Percentiles rank a stretch among this genome's conserved stretches.
phyloP scores from a whole-genome alignment of 2,797 vertebrate species.

The Etheostoma nigrum region DNA sequence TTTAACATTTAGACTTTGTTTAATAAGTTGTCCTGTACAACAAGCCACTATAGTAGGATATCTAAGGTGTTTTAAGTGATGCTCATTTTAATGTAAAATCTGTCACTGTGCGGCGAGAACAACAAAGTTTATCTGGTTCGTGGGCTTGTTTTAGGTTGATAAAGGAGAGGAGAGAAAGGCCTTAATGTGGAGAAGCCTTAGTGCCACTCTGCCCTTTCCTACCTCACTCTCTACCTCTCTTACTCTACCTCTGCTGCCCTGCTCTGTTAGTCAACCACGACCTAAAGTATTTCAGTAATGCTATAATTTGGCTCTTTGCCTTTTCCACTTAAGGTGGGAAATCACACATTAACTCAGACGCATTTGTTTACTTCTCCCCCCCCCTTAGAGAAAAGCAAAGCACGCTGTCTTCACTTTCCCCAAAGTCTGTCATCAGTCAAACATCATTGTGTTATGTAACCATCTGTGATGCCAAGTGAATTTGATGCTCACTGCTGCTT shows the following conservation, averaged over 20 bases:
- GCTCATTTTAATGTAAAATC: slow-evolving; percentile 24
- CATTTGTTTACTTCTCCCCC: not conserved
- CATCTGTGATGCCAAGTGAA: not conserved
- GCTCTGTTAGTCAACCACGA: not conserved
- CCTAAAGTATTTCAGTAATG: not conserved
- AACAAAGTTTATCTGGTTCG: not conserved
- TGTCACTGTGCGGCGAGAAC: slow-evolving; percentile 39
- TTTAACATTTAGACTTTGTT: slow-evolving; percentile 23
- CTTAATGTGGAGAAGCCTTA: slow-evolving; percentile 68
- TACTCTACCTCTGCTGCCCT: slow-evolving; percentile 55
- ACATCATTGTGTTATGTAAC: not conserved
- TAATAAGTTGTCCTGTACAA: not conserved
- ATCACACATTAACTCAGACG: not conserved
- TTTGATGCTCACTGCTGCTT: slow-evolving; percentile 7
- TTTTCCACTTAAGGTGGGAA: slow-evolving; percentile 8
- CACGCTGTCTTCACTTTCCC: not conserved
- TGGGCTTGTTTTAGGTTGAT: slow-evolving; percentile 37
- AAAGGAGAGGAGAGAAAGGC: slow-evolving; percentile 61
- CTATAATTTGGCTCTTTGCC: slow-evolving; percentile 7
- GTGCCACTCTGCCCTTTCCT: slow-evolving; percentile 64
- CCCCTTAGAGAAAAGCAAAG: not conserved
- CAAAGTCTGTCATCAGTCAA: not conserved
- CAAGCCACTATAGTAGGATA: not conserved
- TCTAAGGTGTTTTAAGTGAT: slow-evolving; percentile 11
- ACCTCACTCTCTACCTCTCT: slow-evolving; percentile 72